Base-by-base conservation (phyloP, 2,888 invertebrate species). In the Drosophila anomelani region DNA sequence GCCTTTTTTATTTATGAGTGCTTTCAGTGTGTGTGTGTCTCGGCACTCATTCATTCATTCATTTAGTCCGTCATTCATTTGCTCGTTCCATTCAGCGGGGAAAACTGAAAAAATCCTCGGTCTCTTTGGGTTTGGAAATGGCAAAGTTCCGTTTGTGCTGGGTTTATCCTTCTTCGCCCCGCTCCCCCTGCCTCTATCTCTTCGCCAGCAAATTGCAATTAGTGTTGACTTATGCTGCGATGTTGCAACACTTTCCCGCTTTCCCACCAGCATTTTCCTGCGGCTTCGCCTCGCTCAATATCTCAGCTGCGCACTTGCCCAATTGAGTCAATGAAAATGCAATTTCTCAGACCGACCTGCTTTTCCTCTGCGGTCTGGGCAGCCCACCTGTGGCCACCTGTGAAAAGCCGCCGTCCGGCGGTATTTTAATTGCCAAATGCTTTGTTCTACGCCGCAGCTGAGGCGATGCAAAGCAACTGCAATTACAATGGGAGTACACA, bases 151-250 rank as follows among this genome's bases (percentile, higher is more conserved):
- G 66, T 60, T 74, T 77, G 71, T 73, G 67, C 76, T 69, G 34
- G 41, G 23, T 41, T 67, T 55, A 41, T 71, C 63, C 67, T 70
- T 53, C 29, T 67, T 64, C 41, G 1, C 17, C 17, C 17, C 8
- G 13, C 57, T 32, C 36, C 17, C 20, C 20, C 12, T 32, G 12
- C 7, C 20, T 13, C 77, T 66, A 3, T 17, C n/a, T 17, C n/a
- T 8, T 77, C 81, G 77, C 76, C 80, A 78, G 78, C 86, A 85
- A 85, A 84, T 85, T 85, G 85, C 85, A 85, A 85, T 85, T 85
- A 85, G 86, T 85, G 85, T 84, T 85, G 84, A 85, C 86, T 86
- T 85, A 86, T 85, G 84, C 81, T 81, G 75, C 29, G 29, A 59
- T 68, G 59, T 43, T 54, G 36, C 68, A 23, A 36, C 34, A 49